A percentile compares a stretch with the other conserved stretches of the same genome.
These are phyloP conservation scores for Anas georgica DNA, from an alignment of 2,797 vertebrate genomes.

Conservation along the genomic window DNA sequence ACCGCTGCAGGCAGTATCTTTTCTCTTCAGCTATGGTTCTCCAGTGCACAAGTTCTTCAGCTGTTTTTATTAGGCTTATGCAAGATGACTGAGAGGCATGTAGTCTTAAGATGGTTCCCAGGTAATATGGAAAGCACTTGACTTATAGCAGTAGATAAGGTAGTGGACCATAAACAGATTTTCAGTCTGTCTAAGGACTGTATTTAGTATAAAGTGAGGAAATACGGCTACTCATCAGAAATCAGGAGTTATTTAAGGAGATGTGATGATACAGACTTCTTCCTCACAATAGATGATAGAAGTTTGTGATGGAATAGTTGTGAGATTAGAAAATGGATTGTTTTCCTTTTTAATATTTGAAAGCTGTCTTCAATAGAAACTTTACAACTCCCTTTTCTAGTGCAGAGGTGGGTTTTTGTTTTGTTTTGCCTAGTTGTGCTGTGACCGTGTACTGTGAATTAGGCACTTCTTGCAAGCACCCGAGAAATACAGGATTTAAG, in stretches of 20 bases:
- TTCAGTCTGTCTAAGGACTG: background rate
- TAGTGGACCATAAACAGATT: background rate
- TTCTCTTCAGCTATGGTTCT: background rate
- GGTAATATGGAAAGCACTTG: background rate
- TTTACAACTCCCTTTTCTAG: background rate
- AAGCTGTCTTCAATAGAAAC: background rate
- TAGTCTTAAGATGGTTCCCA: background rate
- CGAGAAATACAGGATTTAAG: background rate
- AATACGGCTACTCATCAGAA: background rate
- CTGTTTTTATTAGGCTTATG: background rate
- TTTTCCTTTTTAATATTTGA: background rate
- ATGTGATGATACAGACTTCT: background rate
- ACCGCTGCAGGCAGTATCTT: background rate
- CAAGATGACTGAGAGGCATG: background rate
- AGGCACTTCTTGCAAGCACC: background rate
- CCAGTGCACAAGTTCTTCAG: background rate
- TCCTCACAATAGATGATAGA: background rate
- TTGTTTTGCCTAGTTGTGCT: background rate
- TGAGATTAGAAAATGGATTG: background rate
- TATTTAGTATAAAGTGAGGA: background rate
- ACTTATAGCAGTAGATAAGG: background rate
- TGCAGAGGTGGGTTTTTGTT: background rate
- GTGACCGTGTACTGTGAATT: fast-evolving
- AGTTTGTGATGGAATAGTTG: background rate
- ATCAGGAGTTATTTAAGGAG: background rate